Evolutionary conservation across 2,888 invertebrate species (phyloP).

Genomic region (Serrognathus titanus): DNA sequence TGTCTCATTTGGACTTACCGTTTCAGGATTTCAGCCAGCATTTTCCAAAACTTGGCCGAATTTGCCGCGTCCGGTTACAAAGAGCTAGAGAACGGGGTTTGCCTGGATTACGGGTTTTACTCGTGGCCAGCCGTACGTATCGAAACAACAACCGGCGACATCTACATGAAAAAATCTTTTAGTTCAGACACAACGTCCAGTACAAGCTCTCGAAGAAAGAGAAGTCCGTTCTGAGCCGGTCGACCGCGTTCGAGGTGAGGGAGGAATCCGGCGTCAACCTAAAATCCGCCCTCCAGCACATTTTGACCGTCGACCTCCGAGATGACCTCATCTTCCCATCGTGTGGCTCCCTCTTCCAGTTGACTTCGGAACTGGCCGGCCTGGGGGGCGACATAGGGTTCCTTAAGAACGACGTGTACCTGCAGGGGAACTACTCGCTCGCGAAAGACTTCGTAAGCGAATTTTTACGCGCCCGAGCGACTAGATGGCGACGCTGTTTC

Average conservation of each 20-base stretch:
- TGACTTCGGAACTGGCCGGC: conserved; percentile 81
- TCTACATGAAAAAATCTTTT: conserved; percentile 22
- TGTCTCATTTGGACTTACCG: conserved; percentile 1
- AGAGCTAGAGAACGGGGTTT: conserved; percentile 72
- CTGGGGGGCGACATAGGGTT: conserved; percentile 91
- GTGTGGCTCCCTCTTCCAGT: conserved; percentile 66
- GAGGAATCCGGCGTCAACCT: conserved; percentile 87
- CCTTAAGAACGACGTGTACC: conserved; percentile 73
- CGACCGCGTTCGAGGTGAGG: conserved; percentile 77
- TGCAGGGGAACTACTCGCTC: conserved; percentile 62
- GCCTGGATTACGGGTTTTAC: conserved; percentile 71
- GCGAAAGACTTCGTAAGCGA: conserved; percentile 24
- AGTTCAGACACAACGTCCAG: conserved; percentile 80
- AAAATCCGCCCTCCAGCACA: conserved; percentile 83
- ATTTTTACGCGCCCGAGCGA: background rate
- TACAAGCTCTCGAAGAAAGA: conserved; percentile 87
- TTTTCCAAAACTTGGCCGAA: conserved; percentile 75
- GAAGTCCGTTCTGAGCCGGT: conserved; percentile 67
- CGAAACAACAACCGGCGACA: background rate
- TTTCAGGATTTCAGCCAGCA: conserved; percentile 63
- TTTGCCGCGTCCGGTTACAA: conserved; percentile 82
- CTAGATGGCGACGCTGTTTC: conserved; percentile 1
- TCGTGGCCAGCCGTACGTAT: conserved; percentile 56
- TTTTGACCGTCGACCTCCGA: conserved; percentile 72
- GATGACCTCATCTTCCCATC: conserved; percentile 80